Percentiles rank a stretch among this genome's conserved stretches.
Evolutionary conservation across 2,888 invertebrate genomes (phyloP).

Genomic region (Diarsia brunnea): DNA sequence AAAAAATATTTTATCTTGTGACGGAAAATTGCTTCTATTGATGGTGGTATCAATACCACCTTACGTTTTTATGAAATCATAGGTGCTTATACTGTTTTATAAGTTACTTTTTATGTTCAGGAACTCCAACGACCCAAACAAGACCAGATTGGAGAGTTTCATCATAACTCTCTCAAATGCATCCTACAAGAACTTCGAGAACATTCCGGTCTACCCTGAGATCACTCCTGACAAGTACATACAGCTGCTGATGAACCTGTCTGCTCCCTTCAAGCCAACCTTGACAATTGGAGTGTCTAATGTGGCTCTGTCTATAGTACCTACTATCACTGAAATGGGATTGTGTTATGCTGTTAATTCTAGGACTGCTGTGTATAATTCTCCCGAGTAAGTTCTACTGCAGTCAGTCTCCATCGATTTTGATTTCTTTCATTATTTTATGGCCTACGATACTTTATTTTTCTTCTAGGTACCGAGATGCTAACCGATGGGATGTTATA

Average conservation of each 20-base stretch:
- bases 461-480: slow-evolving; percentile 89
- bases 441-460: not conserved
- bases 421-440: not conserved
- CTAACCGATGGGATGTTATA: slow-evolving; percentile 89
- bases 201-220: slow-evolving; percentile 89
- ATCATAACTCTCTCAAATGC: slow-evolving; percentile 90
- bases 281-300: slow-evolving; percentile 90
- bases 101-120: slow-evolving; percentile 69
- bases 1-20: no score
- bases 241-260: slow-evolving; percentile 89
- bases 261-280: slow-evolving; percentile 86
- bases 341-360: slow-evolving; percentile 93
- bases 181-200: slow-evolving; percentile 91
- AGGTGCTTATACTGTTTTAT: not conserved
- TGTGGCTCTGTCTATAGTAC: slow-evolving; percentile 88
- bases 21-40: no score
- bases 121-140: slow-evolving; percentile 83
- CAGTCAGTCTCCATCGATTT: not conserved
- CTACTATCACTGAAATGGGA: slow-evolving; percentile 93
- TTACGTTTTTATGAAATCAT: not conserved
- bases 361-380: slow-evolving; percentile 91
- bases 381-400: slow-evolving; percentile 86
- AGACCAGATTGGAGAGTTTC: slow-evolving; percentile 89
- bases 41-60: no score
- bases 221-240: slow-evolving; percentile 91